phyloP scores from a whole-genome alignment of 2,797 vertebrate genomes.

The Lepus townsendii region DNA sequence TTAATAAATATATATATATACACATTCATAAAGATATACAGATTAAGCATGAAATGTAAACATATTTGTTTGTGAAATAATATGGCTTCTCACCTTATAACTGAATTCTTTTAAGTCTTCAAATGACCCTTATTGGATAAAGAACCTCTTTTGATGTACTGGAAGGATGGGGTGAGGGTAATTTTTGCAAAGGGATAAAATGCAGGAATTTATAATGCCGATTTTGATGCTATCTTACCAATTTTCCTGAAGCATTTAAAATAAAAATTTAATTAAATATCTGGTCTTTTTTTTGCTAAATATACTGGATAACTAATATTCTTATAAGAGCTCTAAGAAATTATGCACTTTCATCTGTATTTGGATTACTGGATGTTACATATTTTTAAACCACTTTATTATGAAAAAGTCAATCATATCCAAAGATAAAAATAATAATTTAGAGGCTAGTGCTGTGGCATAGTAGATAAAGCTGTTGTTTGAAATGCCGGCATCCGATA shows the following conservation, averaged over 20 bases:
- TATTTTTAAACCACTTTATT: neutral
- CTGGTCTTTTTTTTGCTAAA: constrained; percentile 18
- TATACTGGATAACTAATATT: neutral
- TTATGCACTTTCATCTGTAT: neutral
- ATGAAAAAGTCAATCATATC: neutral
- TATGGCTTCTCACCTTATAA: neutral
- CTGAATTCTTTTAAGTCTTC: neutral
- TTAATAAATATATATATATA: neutral
- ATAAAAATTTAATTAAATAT: neutral
- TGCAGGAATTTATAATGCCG: neutral
- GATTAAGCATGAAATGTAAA: neutral
- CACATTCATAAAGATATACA: neutral
- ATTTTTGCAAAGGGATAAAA: neutral
- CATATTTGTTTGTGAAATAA: neutral
- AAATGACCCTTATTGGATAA: neutral
- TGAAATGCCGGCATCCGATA: too few relatives aligned
- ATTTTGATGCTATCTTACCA: neutral
- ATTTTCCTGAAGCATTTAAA: neutral
- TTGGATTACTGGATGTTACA: neutral
- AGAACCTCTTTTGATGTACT: neutral
- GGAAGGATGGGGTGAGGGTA: neutral
- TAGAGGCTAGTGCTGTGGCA: too few relatives aligned
- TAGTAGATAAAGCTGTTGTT: too few relatives aligned
- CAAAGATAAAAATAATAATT: neutral
- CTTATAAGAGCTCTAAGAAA: neutral